Evolutionary conservation across 2,888 invertebrate species (phyloP).

Genomic region (Escarpia spicata): DNA sequence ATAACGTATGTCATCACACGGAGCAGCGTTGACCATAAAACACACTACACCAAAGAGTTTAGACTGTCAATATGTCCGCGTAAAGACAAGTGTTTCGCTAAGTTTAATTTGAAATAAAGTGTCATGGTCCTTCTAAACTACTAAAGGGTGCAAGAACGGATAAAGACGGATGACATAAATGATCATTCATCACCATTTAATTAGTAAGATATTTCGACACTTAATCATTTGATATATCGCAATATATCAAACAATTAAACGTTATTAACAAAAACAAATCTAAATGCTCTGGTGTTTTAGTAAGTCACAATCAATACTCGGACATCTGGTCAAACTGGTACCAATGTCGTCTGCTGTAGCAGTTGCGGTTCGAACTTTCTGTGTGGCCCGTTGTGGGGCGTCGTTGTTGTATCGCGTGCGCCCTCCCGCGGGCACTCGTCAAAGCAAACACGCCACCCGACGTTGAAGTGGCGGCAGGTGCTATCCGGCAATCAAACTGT

Average conservation of each 20-base stretch:
- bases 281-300: background rate
- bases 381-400: background rate
- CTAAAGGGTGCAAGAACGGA: background rate
- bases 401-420: slow-evolving; percentile 2
- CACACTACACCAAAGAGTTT: too few species aligned
- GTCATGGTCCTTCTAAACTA: background rate
- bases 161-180: background rate
- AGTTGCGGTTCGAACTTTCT: background rate
- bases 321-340: background rate
- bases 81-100: background rate
- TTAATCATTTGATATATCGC: background rate
- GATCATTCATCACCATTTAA: background rate
- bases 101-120: background rate
- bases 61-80: background rate
- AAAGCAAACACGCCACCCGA: background rate
- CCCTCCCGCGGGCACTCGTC: background rate
- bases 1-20: background rate
- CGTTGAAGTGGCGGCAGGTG: background rate
- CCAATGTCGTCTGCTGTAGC: background rate
- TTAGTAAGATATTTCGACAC: too few species aligned
- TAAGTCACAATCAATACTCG: background rate
- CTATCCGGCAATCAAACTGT: background rate
- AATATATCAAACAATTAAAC: background rate
- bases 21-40: too few species aligned
- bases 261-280: background rate